phyloP scores from a whole-genome alignment of 2,113 vertebrate species.

The Neopipo cinnamomea region DNA sequence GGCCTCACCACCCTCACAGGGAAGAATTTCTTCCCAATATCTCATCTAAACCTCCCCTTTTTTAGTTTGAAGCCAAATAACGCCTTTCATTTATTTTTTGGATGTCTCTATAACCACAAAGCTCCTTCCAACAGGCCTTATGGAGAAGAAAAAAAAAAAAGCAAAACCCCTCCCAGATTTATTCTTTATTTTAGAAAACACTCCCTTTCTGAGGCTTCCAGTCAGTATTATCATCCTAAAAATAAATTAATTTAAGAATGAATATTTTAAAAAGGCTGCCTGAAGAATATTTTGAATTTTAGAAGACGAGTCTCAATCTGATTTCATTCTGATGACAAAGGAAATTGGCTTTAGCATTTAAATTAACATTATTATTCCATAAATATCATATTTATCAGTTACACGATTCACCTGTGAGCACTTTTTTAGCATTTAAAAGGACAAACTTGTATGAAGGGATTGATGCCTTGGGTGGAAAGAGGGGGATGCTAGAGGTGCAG shows the following conservation, averaged over 20 bases:
- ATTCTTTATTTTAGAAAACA: not conserved
- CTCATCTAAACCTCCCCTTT: not conserved
- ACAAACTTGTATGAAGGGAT: rapidly evolving
- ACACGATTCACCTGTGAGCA: not conserved
- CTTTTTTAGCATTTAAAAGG: not conserved
- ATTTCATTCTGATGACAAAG: not conserved
- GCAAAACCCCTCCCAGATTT: rapidly evolving
- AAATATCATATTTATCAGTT: rapidly evolving
- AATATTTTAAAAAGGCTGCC: not conserved
- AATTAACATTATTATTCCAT: not conserved
- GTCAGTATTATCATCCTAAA: not conserved
- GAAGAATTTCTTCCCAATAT: not conserved
- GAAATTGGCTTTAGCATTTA: not conserved
- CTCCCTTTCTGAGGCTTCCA: not conserved
- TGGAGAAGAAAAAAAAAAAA: not conserved
- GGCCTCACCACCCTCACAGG: not conserved
- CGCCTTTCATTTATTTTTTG: not conserved
- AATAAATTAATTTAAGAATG: not conserved
- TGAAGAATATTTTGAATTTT: not conserved
- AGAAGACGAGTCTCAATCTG: not conserved
- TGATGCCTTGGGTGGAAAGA: not conserved
- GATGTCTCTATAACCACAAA: not conserved
- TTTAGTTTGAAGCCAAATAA: not conserved
- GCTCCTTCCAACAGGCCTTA: not conserved
- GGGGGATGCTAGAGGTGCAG: not conserved